Evolutionary conservation across 2,888 invertebrate genomes (phyloP).

Genomic region (Gasteruption jaculator): DNA sequence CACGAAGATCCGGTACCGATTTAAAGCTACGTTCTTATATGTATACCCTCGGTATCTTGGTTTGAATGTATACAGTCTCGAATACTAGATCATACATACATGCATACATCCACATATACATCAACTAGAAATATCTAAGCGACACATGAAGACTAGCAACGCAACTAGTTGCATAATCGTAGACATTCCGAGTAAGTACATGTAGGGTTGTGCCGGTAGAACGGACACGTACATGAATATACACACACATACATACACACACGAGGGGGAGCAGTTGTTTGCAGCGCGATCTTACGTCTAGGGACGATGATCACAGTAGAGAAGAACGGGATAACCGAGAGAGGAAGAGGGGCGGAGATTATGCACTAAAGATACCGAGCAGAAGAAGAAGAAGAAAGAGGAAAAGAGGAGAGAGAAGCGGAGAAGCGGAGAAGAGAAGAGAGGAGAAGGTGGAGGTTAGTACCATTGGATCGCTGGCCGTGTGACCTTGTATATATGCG

Average conservation of each 20-base stretch:
- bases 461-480: conserved; percentile 47
- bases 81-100: no score
- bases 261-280: conserved; percentile 7
- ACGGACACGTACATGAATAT: conserved; percentile 7
- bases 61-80: no score
- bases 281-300: conserved; percentile 10
- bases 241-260: conserved; percentile 10
- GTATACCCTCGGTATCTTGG: no score
- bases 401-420: conserved; percentile 13
- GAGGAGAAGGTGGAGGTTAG: conserved; percentile 38
- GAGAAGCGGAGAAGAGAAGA: conserved; percentile 17
- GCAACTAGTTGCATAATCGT: conserved; percentile 37
- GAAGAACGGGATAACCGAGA: conserved; percentile 11
- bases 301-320: neutral
- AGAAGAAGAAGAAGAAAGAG: conserved; percentile 18
- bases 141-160: conserved; percentile 35
- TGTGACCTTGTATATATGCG: conserved; percentile 47
- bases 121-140: no score
- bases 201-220: conserved; percentile 22
- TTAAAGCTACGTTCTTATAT: no score
- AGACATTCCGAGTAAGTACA: conserved; percentile 25
- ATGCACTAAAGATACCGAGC: conserved; percentile 10
- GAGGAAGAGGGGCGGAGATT: conserved; percentile 1
- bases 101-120: no score
- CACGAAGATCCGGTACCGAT: no score